Evolutionary conservation across 2,113 vertebrate species (phyloP).

Genomic region (Sylvietta virens): DNA sequence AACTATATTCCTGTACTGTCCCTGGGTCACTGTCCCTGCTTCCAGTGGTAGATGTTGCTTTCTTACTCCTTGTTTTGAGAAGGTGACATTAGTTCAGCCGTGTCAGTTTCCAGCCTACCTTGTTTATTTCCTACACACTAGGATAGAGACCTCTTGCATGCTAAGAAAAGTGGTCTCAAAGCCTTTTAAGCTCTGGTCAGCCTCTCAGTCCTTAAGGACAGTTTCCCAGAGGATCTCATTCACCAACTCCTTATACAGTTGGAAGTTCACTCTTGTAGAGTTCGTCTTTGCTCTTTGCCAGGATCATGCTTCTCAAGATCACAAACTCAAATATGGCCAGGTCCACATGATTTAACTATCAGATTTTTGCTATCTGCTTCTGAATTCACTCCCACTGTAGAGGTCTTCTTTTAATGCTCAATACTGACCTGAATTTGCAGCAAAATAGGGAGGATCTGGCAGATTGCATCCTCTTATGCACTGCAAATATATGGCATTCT

Average conservation of each 20-base stretch:
- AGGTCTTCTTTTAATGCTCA: neutral
- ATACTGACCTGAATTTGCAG: neutral
- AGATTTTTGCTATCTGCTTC: neutral
- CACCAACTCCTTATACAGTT: neutral
- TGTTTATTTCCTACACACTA: neutral
- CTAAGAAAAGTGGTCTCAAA: neutral
- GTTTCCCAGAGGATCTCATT: neutral
- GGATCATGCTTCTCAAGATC: neutral
- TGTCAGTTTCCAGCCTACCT: accelerated
- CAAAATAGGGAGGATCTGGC: neutral
- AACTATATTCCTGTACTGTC: neutral
- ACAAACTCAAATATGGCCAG: neutral
- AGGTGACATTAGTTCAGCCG: neutral
- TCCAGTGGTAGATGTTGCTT: neutral
- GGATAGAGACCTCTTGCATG: neutral
- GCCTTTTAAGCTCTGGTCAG: neutral
- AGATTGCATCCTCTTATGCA: neutral
- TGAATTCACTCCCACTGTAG: neutral
- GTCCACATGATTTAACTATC: neutral
- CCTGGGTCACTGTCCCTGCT: neutral
- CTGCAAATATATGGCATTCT: neutral
- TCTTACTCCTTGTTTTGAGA: neutral
- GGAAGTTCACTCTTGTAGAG: neutral
- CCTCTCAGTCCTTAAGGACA: neutral
- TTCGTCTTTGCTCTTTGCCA: neutral